Evolutionary conservation across 2,797 vertebrate species (phyloP), one percentile per base, ranked within the genome.

Genomic region (Mormyrus hasselquistii): DNA sequence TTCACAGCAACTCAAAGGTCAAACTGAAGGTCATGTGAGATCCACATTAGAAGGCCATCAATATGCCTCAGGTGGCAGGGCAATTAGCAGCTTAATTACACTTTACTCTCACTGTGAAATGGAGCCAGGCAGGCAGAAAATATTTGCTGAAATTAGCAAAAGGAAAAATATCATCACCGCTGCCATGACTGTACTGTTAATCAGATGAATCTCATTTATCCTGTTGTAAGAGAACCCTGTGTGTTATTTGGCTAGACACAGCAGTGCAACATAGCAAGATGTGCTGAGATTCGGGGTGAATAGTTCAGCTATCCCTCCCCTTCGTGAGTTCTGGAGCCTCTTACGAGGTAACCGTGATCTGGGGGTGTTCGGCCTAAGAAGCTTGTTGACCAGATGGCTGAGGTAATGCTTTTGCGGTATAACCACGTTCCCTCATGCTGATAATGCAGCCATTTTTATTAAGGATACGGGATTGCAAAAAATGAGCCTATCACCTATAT

Each of bases 21-120:
- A 85, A 25, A n/a, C 22, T 82, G 8, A 44, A 88, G 65, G 50
- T 88, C 87, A 88, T 53, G 22, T 41, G 34, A 82, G 47, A 79
- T 52, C 52, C 49, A 8, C 50, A 79, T 88, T 57, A 79, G 47
- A 88, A 88, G 34, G 49, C 49, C 25, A 82, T 82, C 69, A 12
- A 55, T 88, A 88, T 88, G 49, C 73, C 49, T 88, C 50, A 79
- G 52, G 69, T 55, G 65, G 73, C 29, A 53, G 87, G 9, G 50
- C 49, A 88, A 79, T 88, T 79, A 88, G 19, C 50, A 25, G 50
- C 73, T 88, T 88, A 88, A 79, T 88, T 88, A 47, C 50, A 22
- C 69, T 55, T 82, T 57, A 82, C 49, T 50, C 19, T 55, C 88
- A 79, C 52, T 49, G 88, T 44, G 73, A 47, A 88, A 83, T 62